Percentiles rank a stretch among this genome's conserved stretches.
phyloP scores from a whole-genome alignment of 2,888 invertebrate species.

The Euplexia lucipara region DNA sequence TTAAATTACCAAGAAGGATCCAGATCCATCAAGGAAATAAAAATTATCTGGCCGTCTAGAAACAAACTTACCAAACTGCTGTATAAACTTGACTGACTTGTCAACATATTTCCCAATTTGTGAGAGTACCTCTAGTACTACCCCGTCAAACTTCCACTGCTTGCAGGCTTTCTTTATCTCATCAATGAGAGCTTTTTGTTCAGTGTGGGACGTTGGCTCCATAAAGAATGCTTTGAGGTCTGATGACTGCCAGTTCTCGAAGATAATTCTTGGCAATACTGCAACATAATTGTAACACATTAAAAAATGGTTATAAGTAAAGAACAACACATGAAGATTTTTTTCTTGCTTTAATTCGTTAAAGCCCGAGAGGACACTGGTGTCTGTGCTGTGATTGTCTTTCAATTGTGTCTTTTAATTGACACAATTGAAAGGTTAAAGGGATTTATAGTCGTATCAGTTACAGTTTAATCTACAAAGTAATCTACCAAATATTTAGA shows the following conservation, averaged over 20 bases:
- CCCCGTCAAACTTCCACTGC: slow-evolving; percentile 96
- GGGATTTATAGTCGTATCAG: no score
- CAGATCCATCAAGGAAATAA: background rate
- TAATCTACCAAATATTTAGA: no score
- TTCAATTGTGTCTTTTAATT: no score
- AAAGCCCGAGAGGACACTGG: no score
- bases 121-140: slow-evolving; percentile 97
- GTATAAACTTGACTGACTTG: slow-evolving; percentile 92
- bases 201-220: slow-evolving; percentile 92
- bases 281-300: slow-evolving; percentile 67
- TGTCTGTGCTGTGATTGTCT: no score
- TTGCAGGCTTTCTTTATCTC: slow-evolving; percentile 93
- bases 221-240: slow-evolving; percentile 94
- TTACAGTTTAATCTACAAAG: no score
- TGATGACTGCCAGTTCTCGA: slow-evolving; percentile 96
- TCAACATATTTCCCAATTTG: slow-evolving; percentile 93
- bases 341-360: no score
- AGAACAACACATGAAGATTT: no score
- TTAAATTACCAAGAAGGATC: no score
- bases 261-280: slow-evolving; percentile 97
- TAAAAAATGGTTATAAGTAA: background rate
- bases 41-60: background rate
- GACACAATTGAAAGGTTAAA: no score
- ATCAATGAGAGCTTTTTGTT: slow-evolving; percentile 92
- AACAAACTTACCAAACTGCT: slow-evolving; percentile 89